Base-by-base conservation (phyloP, 30 jellyfish, hydroid and myxozoan genomes). In the Clytia hemisphaerica region DNA sequence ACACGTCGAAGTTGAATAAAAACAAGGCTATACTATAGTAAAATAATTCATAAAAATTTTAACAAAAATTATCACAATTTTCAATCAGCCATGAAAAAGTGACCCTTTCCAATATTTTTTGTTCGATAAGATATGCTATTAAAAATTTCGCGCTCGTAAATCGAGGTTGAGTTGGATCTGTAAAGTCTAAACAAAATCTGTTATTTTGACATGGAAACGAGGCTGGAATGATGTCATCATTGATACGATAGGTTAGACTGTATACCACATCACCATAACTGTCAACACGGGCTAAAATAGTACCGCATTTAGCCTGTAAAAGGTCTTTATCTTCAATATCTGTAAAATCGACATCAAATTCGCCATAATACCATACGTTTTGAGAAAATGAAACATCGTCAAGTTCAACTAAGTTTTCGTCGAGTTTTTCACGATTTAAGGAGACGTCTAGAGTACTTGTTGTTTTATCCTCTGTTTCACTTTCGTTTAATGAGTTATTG, bases 11-110 rank as follows among this genome's bases (percentile, higher is more conserved):
- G n/a, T n/a, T n/a, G n/a, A n/a, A n/a, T n/a, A n/a, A n/a, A n/a
- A n/a, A n/a, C n/a, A n/a, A n/a, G n/a, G n/a, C n/a, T n/a, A n/a
- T n/a, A n/a, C n/a, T n/a, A n/a, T n/a, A n/a, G n/a, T n/a, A n/a
- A n/a, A n/a, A n/a, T n/a, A n/a, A n/a, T n/a, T n/a, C n/a, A n/a
- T n/a, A n/a, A n/a, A n/a, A n/a, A n/a, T n/a, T n/a, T n/a, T n/a
- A n/a, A n/a, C n/a, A n/a, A n/a, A n/a, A n/a, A n/a, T n/a, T n/a
- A n/a, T 27, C 62, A 65, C 35, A 65, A 45, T 69, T 45, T 45
- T 69, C 81, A 50, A 69, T 69, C 12, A 69, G 47, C 81, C 81
- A 69, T 9, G 59, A 75, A 45, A 69, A 69, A 18, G 81, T 24
- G 9, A 69, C 81, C 27, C 81, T 4, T 25, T 45, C 36, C 27